These are phyloP conservation scores for Augochlorella aurata DNA, from an alignment of 2,888 invertebrate species.

Conservation along the genomic window DNA sequence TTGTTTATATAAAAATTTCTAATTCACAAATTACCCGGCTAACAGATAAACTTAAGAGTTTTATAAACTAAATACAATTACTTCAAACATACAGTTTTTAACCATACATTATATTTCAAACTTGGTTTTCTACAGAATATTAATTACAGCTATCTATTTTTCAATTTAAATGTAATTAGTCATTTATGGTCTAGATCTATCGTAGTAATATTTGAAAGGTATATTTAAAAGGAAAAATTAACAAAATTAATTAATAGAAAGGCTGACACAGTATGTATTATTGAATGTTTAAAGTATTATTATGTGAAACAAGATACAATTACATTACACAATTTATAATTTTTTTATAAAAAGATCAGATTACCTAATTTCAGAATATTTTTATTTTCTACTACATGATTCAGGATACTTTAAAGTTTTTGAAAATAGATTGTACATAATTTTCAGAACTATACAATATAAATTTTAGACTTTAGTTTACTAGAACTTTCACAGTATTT, in stretches of 20 bases:
- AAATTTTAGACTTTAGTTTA: slow-evolving; percentile 51
- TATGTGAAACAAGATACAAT: slow-evolving; percentile 23
- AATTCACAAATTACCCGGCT: background rate
- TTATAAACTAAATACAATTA: slow-evolving; percentile 32
- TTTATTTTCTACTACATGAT: slow-evolving; percentile 55
- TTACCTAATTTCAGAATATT: slow-evolving; percentile 42
- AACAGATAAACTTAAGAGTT: slow-evolving; percentile 6
- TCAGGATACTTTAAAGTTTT: slow-evolving; percentile 38
- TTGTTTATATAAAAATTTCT: background rate
- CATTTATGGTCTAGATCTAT: slow-evolving; percentile 6
- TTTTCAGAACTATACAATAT: slow-evolving; percentile 49
- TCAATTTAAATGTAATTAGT: slow-evolving; percentile 34
- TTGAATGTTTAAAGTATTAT: slow-evolving; percentile 24
- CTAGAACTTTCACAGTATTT: slow-evolving; percentile 45
- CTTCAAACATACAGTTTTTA: slow-evolving; percentile 28
- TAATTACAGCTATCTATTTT: background rate
- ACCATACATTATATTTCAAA: slow-evolving; percentile 20
- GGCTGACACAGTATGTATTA: slow-evolving; percentile 15
- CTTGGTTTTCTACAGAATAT: slow-evolving; percentile 20
- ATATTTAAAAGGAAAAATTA: slow-evolving; percentile 26
- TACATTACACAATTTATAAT: slow-evolving; percentile 31
- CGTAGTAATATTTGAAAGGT: slow-evolving; percentile 32
- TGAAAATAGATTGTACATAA: slow-evolving; percentile 60
- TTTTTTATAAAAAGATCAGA: slow-evolving; percentile 35
- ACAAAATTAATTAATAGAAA: slow-evolving; percentile 12